These are phyloP conservation scores for Plectropomus leopardus DNA, from an alignment of 2,113 vertebrate genomes.

Conservation along the genomic window DNA sequence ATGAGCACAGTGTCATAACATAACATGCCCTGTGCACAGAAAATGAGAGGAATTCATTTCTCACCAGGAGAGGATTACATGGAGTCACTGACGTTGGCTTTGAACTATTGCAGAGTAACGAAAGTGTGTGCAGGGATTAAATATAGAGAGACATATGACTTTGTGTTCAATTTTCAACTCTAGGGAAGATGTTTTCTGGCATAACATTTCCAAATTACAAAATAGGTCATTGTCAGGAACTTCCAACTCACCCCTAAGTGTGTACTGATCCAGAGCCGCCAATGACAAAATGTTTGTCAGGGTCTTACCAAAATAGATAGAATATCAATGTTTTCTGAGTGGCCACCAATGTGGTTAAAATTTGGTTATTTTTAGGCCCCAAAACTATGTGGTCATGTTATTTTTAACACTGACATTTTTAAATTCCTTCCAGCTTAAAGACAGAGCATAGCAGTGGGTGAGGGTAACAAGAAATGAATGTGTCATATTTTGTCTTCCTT, in stretches of 20 bases:
- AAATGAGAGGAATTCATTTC: conserved; percentile 29
- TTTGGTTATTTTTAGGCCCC: not conserved
- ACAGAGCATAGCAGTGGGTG: not conserved
- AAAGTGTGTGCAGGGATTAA: conserved; percentile 27
- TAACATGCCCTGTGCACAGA: conserved; percentile 25
- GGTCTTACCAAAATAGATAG: not conserved
- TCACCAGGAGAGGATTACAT: conserved; percentile 43
- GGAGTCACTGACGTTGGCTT: conserved; percentile 29
- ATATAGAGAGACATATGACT: not conserved
- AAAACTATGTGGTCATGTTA: not conserved
- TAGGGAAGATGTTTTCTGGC: not conserved
- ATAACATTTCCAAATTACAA: not conserved
- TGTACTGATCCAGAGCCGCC: not conserved
- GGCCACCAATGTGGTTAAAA: not conserved
- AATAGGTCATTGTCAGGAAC: not conserved
- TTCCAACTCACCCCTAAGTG: no score
- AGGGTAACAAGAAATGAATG: not conserved
- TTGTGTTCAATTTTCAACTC: conserved; percentile 1
- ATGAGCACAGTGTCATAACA: conserved; percentile 17
- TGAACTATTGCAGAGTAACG: conserved; percentile 13
- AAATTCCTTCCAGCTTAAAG: not conserved
- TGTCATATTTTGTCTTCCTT: no score
- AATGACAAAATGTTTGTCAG: not conserved
- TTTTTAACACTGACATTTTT: not conserved
- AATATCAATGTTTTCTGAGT: not conserved